These are phyloP conservation scores for Phalera bucephala DNA, from an alignment of 2,888 invertebrate genomes.

Conservation along the genomic window DNA sequence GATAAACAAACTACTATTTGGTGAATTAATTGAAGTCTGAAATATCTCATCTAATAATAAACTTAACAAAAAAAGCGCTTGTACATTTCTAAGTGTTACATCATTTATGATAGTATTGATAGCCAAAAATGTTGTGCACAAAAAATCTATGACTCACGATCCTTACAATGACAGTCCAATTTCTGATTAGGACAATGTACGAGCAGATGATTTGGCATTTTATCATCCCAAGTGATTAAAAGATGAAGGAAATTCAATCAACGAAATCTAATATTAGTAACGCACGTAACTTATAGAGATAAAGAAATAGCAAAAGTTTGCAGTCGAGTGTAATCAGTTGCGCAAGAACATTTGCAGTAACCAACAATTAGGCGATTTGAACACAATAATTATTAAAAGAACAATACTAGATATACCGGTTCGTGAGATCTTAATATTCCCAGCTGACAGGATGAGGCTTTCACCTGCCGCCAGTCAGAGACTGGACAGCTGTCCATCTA, in stretches of 20 bases:
- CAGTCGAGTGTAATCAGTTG: conserved; percentile 13
- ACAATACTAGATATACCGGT: conserved; percentile 29
- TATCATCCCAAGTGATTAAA: neutral
- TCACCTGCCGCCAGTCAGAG: conserved; percentile 47
- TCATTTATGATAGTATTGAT: neutral
- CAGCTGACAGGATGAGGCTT: conserved; percentile 30
- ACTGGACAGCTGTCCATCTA: conserved; percentile 26
- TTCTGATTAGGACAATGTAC: neutral
- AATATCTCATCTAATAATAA: neutral
- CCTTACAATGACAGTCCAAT: conserved; percentile 1
- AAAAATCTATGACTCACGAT: neutral
- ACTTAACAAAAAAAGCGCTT: neutral
- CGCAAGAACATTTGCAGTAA: conserved; percentile 19
- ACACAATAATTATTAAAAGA: conserved; percentile 27
- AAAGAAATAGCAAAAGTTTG: conserved; percentile 6
- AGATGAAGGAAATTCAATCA: conserved; percentile 1
- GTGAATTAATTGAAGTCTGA: no score
- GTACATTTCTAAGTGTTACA: neutral
- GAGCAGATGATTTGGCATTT: neutral
- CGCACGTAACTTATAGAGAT: conserved; percentile 5
- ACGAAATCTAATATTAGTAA: conserved; percentile 4
- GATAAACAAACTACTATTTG: no score
- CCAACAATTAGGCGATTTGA: conserved; percentile 19
- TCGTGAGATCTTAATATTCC: conserved; percentile 10
- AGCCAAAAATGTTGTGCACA: neutral